Percentiles rank a stretch among this genome's conserved stretches.
Conservation (phyloP, 2,113 vertebrate genomes). For the Ahaetulla prasina region DNA sequence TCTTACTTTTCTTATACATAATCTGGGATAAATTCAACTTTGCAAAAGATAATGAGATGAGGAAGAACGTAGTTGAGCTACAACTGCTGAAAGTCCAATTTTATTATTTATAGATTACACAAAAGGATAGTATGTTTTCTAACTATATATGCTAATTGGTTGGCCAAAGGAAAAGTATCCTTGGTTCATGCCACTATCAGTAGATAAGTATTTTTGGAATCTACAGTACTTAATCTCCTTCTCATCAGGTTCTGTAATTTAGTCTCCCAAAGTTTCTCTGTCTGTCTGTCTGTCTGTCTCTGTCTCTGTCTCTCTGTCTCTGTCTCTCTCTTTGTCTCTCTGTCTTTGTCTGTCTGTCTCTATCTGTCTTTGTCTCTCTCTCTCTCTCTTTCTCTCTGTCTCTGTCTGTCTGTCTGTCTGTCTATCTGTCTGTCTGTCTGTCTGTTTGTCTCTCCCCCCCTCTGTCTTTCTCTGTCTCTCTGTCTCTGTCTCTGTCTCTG, state of each 20-base stretch:
- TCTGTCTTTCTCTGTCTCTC: background rate
- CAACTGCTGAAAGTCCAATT: background rate
- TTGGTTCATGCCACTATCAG: background rate
- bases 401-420: too few species aligned
- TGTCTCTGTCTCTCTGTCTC: background rate
- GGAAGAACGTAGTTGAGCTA: background rate
- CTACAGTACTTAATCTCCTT: background rate
- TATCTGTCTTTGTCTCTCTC: too few species aligned
- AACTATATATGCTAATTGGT: background rate
- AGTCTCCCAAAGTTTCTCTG: background rate
- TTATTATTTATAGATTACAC: background rate
- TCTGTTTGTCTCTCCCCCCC: too few species aligned
- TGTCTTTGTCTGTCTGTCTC: too few species aligned
- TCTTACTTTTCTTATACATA: background rate
- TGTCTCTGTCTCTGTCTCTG: too few species aligned
- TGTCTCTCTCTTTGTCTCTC: background rate
- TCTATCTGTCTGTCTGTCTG: too few species aligned
- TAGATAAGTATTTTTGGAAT: background rate
- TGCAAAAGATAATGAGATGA: background rate
- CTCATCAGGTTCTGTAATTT: background rate
- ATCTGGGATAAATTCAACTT: background rate
- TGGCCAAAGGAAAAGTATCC: background rate
- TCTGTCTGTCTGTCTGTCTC: background rate
- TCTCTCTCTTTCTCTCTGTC: too few species aligned
- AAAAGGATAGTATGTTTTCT: background rate